These are phyloP conservation scores for Stomorhina lunata DNA, from an alignment of 2,888 invertebrate genomes.

Conservation along the genomic window DNA sequence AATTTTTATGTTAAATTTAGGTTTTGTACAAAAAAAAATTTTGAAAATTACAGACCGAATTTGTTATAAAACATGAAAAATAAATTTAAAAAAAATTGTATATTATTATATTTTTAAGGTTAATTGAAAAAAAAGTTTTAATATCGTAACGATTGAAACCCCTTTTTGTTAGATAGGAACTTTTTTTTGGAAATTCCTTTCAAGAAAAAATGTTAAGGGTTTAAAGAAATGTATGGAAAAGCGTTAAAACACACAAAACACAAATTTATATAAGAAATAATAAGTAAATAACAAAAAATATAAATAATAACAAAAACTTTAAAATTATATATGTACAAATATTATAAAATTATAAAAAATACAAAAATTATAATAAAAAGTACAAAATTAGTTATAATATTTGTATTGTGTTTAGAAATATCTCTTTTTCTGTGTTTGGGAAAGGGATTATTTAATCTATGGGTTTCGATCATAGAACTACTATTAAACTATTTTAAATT, in stretches of 20 bases:
- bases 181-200: neutral
- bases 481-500: too few relatives aligned
- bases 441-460: too few relatives aligned
- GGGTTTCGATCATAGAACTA: too few relatives aligned
- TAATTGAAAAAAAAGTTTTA: slow-evolving; percentile 4
- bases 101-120: neutral
- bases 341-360: too few relatives aligned
- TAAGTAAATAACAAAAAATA: neutral
- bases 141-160: slow-evolving; percentile 74
- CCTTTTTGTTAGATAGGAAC: slow-evolving; percentile 69
- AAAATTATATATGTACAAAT: neutral
- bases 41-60: slow-evolving; percentile 28
- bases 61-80: slow-evolving; percentile 24
- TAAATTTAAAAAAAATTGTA: slow-evolving; percentile 26
- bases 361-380: too few relatives aligned
- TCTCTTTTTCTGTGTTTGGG: too few relatives aligned
- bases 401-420: too few relatives aligned
- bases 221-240: slow-evolving; percentile 69
- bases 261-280: slow-evolving; percentile 13
- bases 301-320: neutral
- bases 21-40: slow-evolving; percentile 6
- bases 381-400: too few relatives aligned
- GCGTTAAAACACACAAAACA: slow-evolving; percentile 63
- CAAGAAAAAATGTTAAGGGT: slow-evolving; percentile 23
- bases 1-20: neutral